Evolutionary conservation across 2,113 vertebrate species (phyloP).

Genomic region (Xyliphius kryptos): DNA sequence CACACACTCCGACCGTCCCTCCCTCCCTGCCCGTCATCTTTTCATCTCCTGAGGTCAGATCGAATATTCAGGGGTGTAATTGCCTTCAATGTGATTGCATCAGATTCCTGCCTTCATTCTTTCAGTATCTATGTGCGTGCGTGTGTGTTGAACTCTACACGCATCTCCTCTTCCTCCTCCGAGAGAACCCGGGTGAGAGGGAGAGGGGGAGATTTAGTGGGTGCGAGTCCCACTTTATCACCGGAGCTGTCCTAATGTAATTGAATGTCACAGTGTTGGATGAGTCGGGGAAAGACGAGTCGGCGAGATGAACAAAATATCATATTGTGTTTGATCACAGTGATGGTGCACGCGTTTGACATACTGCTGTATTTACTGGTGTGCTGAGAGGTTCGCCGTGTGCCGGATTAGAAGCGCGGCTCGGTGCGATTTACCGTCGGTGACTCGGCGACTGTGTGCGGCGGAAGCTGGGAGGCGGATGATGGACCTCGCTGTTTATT

Average conservation of each 20-base stretch:
- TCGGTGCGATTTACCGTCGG: too few species aligned
- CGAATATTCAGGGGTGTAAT: constrained; percentile 8
- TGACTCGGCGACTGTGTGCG: too few species aligned
- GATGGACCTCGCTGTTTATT: too few species aligned
- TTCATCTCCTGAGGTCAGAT: constrained; percentile 6
- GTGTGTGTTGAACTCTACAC: neutral
- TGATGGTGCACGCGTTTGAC: neutral
- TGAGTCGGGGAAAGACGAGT: neutral
- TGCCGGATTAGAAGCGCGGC: too few species aligned
- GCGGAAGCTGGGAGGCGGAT: too few species aligned
- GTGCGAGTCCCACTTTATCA: neutral
- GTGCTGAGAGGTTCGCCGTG: too few species aligned
- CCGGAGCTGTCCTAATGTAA: neutral
- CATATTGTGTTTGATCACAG: neutral
- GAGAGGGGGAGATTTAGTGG: neutral
- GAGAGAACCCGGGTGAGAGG: neutral
- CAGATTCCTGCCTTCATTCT: neutral
- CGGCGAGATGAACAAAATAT: neutral
- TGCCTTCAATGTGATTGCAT: constrained; percentile 11
- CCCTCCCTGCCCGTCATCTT: neutral
- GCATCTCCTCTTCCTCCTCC: neutral
- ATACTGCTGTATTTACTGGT: neutral
- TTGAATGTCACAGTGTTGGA: constrained; percentile 1
- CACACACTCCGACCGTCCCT: too few species aligned
- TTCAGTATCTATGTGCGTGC: neutral